Base-by-base conservation (phyloP, 2,888 invertebrate genomes). In the Agelastica alni region DNA sequence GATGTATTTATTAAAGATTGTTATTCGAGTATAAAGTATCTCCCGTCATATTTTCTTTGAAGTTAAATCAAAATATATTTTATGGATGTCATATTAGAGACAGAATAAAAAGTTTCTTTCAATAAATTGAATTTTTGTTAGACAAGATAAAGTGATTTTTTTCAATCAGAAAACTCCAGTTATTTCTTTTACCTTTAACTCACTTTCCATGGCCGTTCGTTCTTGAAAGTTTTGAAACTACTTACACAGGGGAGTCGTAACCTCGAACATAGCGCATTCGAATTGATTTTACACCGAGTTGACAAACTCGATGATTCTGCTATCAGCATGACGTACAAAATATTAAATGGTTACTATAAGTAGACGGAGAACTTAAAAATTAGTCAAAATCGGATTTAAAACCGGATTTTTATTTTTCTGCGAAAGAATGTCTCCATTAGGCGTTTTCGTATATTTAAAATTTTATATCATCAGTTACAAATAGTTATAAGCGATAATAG, bases 151-250 rank as follows among this genome's bases (percentile, higher is more conserved):
- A 46, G 46, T 46, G 46, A 46, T 34, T 46, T 46, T 46, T 46
- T 46, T 46, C 36, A 26, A 46, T 46, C 46, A 36, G 36, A 36
- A 46, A 46, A 14, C 36, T 28, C 12, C 17, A 46, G 46, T 46
- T 46, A 46, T 37, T 46, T 46, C 46, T 46, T 13, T 46, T 46
- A 46, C 46, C 36, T 46, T 46, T 46, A 46, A 46, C 46, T 46
- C 46, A 46, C 46, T 46, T 46, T 46, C 36, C 36, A 28, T 28
- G 36, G 46, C 12, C 22, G 46, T 46, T 46, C 46, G 37, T 36
- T 46, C 36, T 34, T 46, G 46, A 36, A 46, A 46, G 22, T 36
- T 37, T 46, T 14, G 16, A 26, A 46, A 46, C 36, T 46, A 36
- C 36, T 46, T 28, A 36, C 46, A 36, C 46, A n/a, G 22, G 46